Conservation (phyloP, 2,888 invertebrate species). For the Tachina lurida region DNA sequence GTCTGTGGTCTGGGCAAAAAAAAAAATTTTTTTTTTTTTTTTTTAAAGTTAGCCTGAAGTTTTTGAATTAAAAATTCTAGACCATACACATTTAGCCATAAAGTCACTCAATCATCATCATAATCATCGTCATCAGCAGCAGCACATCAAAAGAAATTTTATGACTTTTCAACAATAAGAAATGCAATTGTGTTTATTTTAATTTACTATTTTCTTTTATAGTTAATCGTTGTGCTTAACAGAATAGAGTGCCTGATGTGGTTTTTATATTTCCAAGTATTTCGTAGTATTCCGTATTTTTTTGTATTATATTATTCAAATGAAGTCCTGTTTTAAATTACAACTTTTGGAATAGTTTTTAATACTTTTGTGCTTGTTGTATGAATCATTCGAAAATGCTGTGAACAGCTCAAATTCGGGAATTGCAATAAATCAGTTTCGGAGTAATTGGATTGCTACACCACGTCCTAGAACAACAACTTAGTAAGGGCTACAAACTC, state of each 20-base stretch:
- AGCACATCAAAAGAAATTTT: slow-evolving; percentile 67
- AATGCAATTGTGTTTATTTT: slow-evolving; percentile 54
- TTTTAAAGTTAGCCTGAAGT: neutral
- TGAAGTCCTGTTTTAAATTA: neutral
- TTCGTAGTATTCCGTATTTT: neutral
- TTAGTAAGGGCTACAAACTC: no score
- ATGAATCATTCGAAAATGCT: no score
- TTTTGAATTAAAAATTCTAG: slow-evolving; percentile 64
- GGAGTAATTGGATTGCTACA: no score
- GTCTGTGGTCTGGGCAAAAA: slow-evolving; percentile 63
- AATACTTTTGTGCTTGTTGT: neutral
- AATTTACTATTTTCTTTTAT: slow-evolving; percentile 9
- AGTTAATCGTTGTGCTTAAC: slow-evolving; percentile 1
- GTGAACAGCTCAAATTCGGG: no score
- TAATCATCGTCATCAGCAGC: slow-evolving; percentile 53
- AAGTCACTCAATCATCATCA: slow-evolving; percentile 70
- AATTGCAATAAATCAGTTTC: no score
- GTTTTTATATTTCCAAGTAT: neutral
- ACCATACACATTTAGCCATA: slow-evolving; percentile 68
- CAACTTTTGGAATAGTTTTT: neutral
- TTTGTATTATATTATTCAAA: neutral
- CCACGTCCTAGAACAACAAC: no score
- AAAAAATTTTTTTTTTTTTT: no score
- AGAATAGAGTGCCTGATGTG: neutral
- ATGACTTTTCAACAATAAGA: slow-evolving; percentile 59